phyloP scores from a whole-genome alignment of 2,797 vertebrate species.

The Myiotriccus ornatus region DNA sequence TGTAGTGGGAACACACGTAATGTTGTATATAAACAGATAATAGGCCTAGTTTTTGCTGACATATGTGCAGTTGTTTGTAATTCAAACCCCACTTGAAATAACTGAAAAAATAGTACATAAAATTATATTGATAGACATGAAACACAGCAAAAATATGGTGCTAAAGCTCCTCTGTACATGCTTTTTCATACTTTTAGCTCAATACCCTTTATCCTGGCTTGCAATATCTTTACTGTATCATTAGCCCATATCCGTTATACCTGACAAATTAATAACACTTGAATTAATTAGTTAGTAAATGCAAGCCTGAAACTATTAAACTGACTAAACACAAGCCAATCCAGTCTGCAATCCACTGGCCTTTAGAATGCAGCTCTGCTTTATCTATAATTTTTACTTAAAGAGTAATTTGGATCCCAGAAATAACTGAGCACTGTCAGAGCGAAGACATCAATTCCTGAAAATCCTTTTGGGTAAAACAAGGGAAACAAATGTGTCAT shows the following conservation, averaged over 20 bases:
- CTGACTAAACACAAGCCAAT: not conserved
- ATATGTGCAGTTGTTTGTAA: not conserved
- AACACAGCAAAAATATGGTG: not conserved
- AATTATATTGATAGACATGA: not conserved
- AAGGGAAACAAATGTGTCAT: not conserved
- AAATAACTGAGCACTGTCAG: not conserved
- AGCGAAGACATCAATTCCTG: not conserved
- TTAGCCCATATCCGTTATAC: not conserved
- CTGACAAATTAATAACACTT: not conserved
- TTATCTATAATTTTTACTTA: not conserved
- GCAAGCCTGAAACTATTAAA: not conserved
- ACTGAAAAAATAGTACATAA: not conserved
- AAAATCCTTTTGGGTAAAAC: conserved; percentile 7
- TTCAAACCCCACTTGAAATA: not conserved
- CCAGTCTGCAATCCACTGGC: not conserved
- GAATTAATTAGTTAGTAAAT: not conserved
- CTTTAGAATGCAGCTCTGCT: not conserved
- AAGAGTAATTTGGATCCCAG: not conserved
- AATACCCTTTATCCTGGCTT: not conserved
- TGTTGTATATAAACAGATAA: not conserved
- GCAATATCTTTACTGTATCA: not conserved
- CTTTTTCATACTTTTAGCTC: not conserved
- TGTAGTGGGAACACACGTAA: not conserved
- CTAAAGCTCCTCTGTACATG: not conserved
- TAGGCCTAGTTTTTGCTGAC: not conserved